Evolutionary conservation across 2,888 invertebrate genomes (phyloP), one percentile per base, ranked within the genome.

Genomic region (Cephus pygmeus): DNA sequence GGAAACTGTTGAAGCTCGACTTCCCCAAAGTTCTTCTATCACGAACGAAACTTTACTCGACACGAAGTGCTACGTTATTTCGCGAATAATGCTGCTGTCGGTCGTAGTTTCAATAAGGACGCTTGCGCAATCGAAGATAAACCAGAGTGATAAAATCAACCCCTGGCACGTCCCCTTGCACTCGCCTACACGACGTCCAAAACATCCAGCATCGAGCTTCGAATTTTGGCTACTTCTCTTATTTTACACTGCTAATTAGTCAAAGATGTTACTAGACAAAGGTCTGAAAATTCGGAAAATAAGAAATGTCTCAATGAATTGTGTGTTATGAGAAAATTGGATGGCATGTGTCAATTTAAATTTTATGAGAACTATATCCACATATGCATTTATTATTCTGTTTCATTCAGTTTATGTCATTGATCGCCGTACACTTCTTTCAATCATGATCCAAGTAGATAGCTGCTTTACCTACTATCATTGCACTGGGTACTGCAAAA

Each of bases 81-180:
- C 80, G 82, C 84, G 81, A 76, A 85, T 84, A 84, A 84, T 85
- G 82, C 81, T 84, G 84, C 85, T 86, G 85, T 83, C 85, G 81
- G 81, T 81, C 81, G 81, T 81, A 77, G 80, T 34, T 75, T 23
- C 56, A 56, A 83, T 81, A 79, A 82, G 78, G 79, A 86, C 86
- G 84, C 84, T 81, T 83, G 84, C 84, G 84, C 84, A 78, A 74
- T 73, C 69, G 35, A 12, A 69, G 69, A 40, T 40, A 77, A 34
- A 76, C 80, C 15, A n/a, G 23, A 74, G 12, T 23, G 71, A 71
- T 33, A 23, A 0, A 71, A 71, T 77, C 76, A 81, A 75, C 76
- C 78, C 73, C 69, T 76, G 69, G 69, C 77, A 33, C 76, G 15
- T 36, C 23, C 11, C 35, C 23, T 15, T 15, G 33, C 12, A 6